Percentiles rank a stretch among this genome's conserved stretches.
phyloP scores from a whole-genome alignment of 2,113 vertebrate genomes.

The Tupaia chinensis region DNA sequence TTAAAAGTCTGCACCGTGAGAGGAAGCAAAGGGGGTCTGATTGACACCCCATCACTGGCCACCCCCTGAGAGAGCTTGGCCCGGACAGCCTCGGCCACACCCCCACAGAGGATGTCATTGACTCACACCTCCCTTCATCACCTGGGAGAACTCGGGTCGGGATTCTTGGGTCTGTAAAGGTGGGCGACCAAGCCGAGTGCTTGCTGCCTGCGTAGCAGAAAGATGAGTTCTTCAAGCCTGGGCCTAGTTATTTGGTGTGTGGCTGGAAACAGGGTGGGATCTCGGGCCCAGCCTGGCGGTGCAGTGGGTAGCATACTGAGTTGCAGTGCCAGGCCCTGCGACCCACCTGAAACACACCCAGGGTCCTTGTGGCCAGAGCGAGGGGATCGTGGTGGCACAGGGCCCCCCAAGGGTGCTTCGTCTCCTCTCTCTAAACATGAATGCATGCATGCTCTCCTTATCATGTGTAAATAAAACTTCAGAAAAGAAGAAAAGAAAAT shows the following conservation, averaged over 20 bases:
- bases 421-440: too few species aligned
- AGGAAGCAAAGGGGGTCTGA: not conserved
- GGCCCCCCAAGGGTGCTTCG: too few species aligned
- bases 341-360: too few species aligned
- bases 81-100: rapidly evolving
- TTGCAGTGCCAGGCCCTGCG: too few species aligned
- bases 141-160: not conserved
- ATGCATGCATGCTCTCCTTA: too few species aligned
- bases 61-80: not conserved
- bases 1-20: not conserved
- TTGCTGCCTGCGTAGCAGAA: not conserved
- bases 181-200: not conserved
- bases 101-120: not conserved
- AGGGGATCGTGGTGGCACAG: too few species aligned
- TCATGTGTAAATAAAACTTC: too few species aligned
- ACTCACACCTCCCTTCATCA: not conserved
- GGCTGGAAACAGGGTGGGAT: not conserved
- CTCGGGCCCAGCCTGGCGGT: too few species aligned
- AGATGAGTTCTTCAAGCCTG: not conserved
- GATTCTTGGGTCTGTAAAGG: not conserved
- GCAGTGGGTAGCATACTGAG: too few species aligned
- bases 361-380: too few species aligned
- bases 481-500: too few species aligned
- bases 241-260: not conserved
- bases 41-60: not conserved